A percentile compares a stretch with the other conserved stretches of the same genome.
Conservation (phyloP, 2,113 vertebrate genomes). For the Lonchura striata region DNA sequence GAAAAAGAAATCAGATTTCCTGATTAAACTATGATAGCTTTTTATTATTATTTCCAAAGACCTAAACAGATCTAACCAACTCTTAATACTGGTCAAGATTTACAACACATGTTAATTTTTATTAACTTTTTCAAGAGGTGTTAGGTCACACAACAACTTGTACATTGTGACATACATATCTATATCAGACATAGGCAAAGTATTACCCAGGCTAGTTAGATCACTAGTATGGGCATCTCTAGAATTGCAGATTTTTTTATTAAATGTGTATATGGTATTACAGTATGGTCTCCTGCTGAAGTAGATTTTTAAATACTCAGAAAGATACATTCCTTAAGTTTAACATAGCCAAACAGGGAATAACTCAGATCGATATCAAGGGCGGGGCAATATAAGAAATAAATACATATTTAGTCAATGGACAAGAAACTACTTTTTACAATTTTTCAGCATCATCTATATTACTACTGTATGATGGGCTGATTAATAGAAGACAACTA, state of each 20-base stretch:
- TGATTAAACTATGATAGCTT: neutral
- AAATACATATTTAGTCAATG: rapidly evolving
- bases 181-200: neutral
- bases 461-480: neutral
- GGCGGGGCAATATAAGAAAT: neutral
- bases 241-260: neutral
- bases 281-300: neutral
- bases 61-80: neutral
- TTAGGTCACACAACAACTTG: neutral
- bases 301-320: neutral
- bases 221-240: neutral
- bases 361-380: neutral
- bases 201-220: neutral
- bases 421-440: neutral
- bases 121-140: neutral
- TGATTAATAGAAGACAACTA: neutral
- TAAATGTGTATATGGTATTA: neutral
- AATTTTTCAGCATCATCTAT: neutral
- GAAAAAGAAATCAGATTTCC: neutral
- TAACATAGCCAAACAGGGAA: neutral
- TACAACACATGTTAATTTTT: neutral
- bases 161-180: neutral
- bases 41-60: neutral
- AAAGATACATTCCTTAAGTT: neutral
- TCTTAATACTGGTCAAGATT: neutral